Evolutionary conservation across 1,140 invertebrate genomes (phyloP), one percentile per base, ranked within the genome.

Genomic region (Gryllus bimaculatus): DNA sequence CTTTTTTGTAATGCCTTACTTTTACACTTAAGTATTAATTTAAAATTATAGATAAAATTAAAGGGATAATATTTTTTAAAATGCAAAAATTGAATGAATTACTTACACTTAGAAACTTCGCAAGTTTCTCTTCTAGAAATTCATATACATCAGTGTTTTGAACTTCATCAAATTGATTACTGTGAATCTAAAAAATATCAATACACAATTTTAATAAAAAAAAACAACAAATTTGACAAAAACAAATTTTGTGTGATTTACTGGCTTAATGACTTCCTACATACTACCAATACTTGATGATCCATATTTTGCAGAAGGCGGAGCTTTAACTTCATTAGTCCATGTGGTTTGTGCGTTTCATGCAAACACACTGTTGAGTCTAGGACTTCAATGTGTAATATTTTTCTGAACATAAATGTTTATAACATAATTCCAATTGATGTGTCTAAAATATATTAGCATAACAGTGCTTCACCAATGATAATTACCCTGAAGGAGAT

Each of bases 261-360:
- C 54, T 66, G 0, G 7, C 2, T 66, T 66, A 1, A 66, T 0
- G 7, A 66, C 54, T 13, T 13, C 18, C 54, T 66, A 75, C 74
- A 13, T 20, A 75, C 74, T 13, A 20, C 47, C 20, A 75, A 13
- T 13, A 75, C 47, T 75, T 75, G 10, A 75, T 75, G 47, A 13
- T 20, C 20, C n/a, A 26, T 10, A 26, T 13, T 26, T 75, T 75
- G 10, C 74, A 75, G 13, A 13, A 75, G 47, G 12, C 20, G 20
- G 12, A 75, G 47, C n/a, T 75, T 75, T 26, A 75, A 47, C n/a
- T 75, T 21, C 74, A 75, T 75, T 47, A 75, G 10, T 13, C 74
- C 74, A 75, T 75, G 10, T 26, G 74, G 74, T 20, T 20, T 10
- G 20, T 13, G 12, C 2, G 12, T 26, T 10, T 75, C n/a, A 20